phyloP scores from a whole-genome alignment of 2,113 vertebrate genomes.

The Propithecus coquereli region DNA sequence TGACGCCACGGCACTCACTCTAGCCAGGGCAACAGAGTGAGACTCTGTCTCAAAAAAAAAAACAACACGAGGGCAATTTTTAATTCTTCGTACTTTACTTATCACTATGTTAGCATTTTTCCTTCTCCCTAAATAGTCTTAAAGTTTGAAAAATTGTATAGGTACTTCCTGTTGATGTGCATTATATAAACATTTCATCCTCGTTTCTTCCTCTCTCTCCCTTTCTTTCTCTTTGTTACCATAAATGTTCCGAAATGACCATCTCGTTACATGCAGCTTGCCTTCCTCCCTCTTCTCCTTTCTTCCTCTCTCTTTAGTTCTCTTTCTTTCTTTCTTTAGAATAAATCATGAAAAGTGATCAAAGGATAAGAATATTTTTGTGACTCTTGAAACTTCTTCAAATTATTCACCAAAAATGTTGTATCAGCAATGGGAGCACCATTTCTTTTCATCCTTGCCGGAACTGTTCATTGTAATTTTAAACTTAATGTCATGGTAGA shows the following conservation, averaged over 20 bases:
- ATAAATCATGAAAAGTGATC: background rate
- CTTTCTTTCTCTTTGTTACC: background rate
- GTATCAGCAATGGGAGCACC: background rate
- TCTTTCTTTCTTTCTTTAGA: background rate
- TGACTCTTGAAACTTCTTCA: conserved; percentile 16
- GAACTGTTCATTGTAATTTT: background rate
- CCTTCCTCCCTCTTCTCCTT: too few relatives aligned
- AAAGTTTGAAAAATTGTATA: background rate
- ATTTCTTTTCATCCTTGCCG: background rate
- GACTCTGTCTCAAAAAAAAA: too few relatives aligned
- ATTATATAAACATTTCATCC: background rate
- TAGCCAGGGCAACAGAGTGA: too few relatives aligned
- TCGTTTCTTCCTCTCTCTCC: background rate
- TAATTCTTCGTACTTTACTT: background rate
- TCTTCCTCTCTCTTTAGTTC: background rate
- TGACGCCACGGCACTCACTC: too few relatives aligned
- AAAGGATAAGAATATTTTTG: background rate
- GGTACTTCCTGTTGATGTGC: background rate
- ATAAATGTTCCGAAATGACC: background rate
- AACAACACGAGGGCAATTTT: too few relatives aligned
- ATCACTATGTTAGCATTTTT: background rate
- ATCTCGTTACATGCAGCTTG: background rate
- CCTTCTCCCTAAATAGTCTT: background rate
- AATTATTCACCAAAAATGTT: background rate
- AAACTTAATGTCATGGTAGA: background rate